These are phyloP conservation scores for Coracias cyanogaster DNA, from an alignment of 2,797 vertebrate genomes.

Conservation along the genomic window DNA sequence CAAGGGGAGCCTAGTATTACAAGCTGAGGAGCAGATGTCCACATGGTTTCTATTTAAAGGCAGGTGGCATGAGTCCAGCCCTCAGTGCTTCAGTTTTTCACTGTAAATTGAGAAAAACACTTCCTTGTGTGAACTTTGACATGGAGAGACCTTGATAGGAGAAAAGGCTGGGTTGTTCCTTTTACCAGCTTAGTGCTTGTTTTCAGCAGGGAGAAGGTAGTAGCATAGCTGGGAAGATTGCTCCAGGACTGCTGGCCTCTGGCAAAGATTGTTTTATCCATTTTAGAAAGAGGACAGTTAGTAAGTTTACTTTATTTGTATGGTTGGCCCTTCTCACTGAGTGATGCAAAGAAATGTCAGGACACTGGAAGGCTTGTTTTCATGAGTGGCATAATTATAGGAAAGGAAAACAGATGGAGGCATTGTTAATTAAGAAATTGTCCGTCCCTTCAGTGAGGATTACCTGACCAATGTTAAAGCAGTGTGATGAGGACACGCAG, in stretches of 20 bases:
- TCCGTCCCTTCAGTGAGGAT: neutral
- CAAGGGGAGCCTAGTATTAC: accelerated
- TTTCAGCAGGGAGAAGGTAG: neutral
- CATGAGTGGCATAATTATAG: neutral
- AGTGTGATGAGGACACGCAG: neutral
- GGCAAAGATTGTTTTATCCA: neutral
- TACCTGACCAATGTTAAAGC: neutral
- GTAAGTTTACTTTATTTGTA: neutral
- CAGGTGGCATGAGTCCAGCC: neutral
- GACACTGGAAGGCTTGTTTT: neutral
- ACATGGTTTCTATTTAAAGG: neutral
- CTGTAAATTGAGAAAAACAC: neutral
- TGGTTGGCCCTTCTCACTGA: neutral
- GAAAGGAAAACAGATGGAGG: neutral
- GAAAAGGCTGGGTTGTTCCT: neutral
- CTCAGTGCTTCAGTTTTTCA: neutral
- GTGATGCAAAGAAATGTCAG: neutral
- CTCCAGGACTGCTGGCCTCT: neutral
- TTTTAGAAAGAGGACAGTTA: neutral
- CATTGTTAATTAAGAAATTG: neutral
- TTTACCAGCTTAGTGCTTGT: neutral
- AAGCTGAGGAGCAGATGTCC: neutral
- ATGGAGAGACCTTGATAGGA: neutral
- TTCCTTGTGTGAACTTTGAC: neutral
- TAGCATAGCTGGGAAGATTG: neutral